Conservation (phyloP, 2,113 vertebrate genomes). For the Ceyx margarethae region DNA sequence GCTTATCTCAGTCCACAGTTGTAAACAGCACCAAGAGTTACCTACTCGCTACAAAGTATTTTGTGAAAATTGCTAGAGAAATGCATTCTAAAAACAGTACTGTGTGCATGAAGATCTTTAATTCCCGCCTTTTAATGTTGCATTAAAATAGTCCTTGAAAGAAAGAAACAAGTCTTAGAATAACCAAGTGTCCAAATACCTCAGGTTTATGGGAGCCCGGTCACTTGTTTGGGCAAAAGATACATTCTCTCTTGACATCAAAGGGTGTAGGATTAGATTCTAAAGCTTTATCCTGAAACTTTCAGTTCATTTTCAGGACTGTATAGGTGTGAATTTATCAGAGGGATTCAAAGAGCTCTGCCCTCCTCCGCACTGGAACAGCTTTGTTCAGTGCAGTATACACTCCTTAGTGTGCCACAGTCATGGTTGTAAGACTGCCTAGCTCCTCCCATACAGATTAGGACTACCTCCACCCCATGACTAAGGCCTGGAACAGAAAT, state of each 20-base stretch:
- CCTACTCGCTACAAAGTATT: neutral
- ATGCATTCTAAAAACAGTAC: neutral
- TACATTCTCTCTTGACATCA: neutral
- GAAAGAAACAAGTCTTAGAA: neutral
- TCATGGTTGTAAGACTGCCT: neutral
- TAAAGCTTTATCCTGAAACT: neutral
- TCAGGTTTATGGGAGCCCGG: neutral
- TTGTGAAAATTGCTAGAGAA: neutral
- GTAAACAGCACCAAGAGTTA: neutral
- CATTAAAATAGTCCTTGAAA: neutral
- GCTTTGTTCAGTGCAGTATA: neutral
- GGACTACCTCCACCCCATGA: neutral
- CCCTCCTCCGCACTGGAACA: neutral
- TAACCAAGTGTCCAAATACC: neutral
- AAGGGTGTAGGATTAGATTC: neutral
- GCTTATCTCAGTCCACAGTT: neutral
- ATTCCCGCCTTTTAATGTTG: neutral
- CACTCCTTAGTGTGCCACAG: neutral
- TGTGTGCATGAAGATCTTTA: neutral
- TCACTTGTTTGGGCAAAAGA: neutral
- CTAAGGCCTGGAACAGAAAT: neutral
- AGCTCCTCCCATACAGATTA: slow-evolving; percentile 13
- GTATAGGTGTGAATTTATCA: neutral
- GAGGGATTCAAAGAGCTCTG: neutral
- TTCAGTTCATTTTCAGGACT: neutral